phyloP scores from a whole-genome alignment of 2,113 vertebrate genomes.

The Helogale parvula region DNA sequence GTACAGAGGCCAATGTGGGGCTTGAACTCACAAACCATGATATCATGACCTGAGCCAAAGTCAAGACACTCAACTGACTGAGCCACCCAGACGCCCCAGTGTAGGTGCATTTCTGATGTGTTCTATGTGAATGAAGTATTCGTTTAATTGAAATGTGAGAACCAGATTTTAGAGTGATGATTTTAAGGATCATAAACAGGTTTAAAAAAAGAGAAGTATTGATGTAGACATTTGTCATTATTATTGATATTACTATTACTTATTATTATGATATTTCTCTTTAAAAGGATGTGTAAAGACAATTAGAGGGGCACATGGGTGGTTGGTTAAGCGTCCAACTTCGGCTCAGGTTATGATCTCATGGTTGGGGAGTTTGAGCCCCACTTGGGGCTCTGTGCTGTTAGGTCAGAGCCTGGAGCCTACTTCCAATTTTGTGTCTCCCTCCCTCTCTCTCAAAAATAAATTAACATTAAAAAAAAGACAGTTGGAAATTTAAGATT shows the following conservation, averaged over 20 bases:
- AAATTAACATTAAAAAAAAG: not conserved
- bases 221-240: not conserved
- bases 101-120: not conserved
- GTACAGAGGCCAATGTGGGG: too few species aligned
- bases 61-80: too few species aligned
- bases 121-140: not conserved
- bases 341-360: too few species aligned
- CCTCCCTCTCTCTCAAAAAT: too few species aligned
- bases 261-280: conserved; percentile 6
- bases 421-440: too few species aligned
- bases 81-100: too few species aligned
- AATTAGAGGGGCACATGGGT: not conserved
- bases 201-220: not conserved
- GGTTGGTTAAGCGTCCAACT: too few species aligned
- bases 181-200: not conserved
- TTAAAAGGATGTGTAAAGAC: conserved; percentile 30
- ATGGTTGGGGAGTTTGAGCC: too few species aligned
- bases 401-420: too few species aligned
- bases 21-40: too few species aligned
- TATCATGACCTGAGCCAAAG: too few species aligned
- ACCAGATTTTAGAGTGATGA: not conserved
- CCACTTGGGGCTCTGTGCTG: too few species aligned
- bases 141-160: not conserved
- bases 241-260: not conserved
- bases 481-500: not conserved